phyloP scores from a whole-genome alignment of 2,888 invertebrate species.

The Epiblema foenella region DNA sequence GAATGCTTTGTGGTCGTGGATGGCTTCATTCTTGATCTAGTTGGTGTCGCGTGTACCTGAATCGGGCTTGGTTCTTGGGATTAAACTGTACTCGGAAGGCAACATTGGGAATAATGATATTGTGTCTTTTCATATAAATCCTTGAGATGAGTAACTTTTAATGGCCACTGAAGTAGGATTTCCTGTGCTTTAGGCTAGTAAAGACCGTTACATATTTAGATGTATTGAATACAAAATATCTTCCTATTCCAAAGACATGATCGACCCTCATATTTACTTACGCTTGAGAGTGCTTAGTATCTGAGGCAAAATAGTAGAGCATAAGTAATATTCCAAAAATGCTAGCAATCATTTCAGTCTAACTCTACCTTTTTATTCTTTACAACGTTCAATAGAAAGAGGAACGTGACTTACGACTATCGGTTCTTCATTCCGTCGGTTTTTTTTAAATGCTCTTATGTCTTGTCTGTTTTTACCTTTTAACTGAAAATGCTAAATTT shows the following conservation, averaged over 20 bases:
- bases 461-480: not conserved
- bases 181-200: conserved; percentile 2
- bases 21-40: conserved; percentile 44
- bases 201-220: not conserved
- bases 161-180: conserved; percentile 12
- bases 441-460: too few species aligned
- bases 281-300: too few species aligned
- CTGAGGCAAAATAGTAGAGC: too few species aligned
- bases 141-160: not conserved
- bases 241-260: too few species aligned
- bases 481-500: not conserved
- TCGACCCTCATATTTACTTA: too few species aligned
- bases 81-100: conserved; percentile 32
- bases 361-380: too few species aligned
- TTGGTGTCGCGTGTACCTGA: conserved; percentile 39
- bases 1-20: conserved; percentile 43
- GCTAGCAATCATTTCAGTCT: too few species aligned
- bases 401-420: too few species aligned
- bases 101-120: conserved; percentile 15
- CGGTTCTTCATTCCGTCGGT: too few species aligned
- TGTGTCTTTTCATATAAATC: conserved; percentile 16
- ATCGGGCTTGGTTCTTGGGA: conserved; percentile 25
- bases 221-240: too few species aligned
- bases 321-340: too few species aligned
- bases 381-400: too few species aligned